Percentiles rank a stretch among this genome's conserved stretches.
Conservation (phyloP, 2,888 invertebrate species). For the Phymatocera aterrima region DNA sequence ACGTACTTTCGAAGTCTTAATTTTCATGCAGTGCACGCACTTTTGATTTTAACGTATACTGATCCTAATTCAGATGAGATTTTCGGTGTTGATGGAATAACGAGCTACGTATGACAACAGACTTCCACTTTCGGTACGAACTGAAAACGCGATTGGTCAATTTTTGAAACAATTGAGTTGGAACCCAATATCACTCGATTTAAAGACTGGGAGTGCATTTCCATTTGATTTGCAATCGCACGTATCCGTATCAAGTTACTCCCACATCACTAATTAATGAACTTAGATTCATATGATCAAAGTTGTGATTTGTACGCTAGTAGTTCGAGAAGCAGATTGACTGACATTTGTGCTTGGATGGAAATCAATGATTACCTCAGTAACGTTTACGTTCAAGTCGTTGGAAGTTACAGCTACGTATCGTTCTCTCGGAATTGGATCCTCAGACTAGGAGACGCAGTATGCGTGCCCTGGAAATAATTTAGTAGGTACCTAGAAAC, state of each 20-base stretch:
- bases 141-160: not conserved
- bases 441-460: not conserved
- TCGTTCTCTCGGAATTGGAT: not conserved
- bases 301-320: not conserved
- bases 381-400: not conserved
- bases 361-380: not conserved
- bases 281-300: not conserved
- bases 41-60: not conserved
- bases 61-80: not conserved
- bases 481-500: not conserved
- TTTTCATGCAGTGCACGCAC: not conserved
- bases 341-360: not conserved
- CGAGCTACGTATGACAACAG: not conserved
- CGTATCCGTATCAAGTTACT: not conserved
- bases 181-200: not conserved
- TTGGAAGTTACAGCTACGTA: not conserved
- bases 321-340: not conserved
- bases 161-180: too few species aligned
- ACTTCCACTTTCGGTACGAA: not conserved
- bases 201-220: not conserved
- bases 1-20: not conserved
- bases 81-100: conserved; percentile 21
- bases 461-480: not conserved
- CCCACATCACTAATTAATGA: not conserved
- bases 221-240: not conserved